Base-by-base conservation (phyloP, 2,888 invertebrate genomes). In the Tenthredo notha region DNA sequence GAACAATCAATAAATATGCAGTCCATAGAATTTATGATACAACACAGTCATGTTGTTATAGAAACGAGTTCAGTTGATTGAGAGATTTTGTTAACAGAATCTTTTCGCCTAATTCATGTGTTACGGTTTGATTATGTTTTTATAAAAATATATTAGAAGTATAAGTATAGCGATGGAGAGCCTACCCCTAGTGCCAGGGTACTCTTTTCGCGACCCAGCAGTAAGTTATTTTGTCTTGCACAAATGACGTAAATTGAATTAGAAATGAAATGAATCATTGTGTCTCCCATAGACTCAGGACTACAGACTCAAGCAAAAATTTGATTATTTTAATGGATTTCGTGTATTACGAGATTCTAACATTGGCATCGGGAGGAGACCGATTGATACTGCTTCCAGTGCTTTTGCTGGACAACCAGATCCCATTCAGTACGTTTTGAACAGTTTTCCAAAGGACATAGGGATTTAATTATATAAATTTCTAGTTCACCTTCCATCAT, bases 141-240 rank as follows among this genome's bases (percentile, higher is more conserved):
- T 29, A 83, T 83, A 47, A 67, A 50, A 47, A 83, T 83, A 29
- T 83, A 83, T 67, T 80, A 61, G 50, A 80, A 85, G 65, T 84
- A 83, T 84, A 82, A 61, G 40, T 77, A 25, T 7, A 54, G 40
- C 61, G 84, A 92, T 93, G 93, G 91, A 94, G 87, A 96, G 96
- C 78, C 93, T 97, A 78, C 97, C 97, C 6, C 95, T 96, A 93
- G 93, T 97, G 85, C 97, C 97, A 9, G 97, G 97, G 82, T 95
- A 96, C 88, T 94, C 94, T 18, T 96, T 96, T 91, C 93, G 94
- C 58, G 96, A 97, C 92, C 95, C 96, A 5, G 95, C 95, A 85
- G 93, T 93, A 89, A 90, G 91, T 89, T 67, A 50, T 74, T 5
- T 2, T 18, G 6, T 37, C 5, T 10, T 21, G 25, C 33, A 15